Evolutionary conservation across 2,113 vertebrate genomes (phyloP).

Genomic region (Mellivora capensis): DNA sequence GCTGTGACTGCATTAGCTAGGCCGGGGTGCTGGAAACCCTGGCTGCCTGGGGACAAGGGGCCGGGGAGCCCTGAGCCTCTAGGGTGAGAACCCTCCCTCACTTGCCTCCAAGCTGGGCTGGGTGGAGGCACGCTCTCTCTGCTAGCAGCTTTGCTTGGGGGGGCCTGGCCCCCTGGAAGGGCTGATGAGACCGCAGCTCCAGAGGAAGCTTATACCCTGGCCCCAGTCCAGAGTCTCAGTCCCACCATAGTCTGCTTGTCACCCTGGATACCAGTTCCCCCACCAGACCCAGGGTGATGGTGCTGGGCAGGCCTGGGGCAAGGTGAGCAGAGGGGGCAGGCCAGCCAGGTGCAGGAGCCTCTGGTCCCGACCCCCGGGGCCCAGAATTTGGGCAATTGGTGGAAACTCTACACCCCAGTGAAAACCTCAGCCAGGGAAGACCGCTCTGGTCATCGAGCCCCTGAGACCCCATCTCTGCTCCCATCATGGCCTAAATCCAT

Average conservation of each 20-base stretch:
- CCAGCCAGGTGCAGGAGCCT: background rate
- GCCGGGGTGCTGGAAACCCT: background rate
- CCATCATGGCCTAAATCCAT: accelerated
- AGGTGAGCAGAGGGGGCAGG: accelerated
- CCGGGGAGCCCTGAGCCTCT: background rate
- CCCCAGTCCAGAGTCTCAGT: background rate
- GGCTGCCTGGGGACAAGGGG: background rate
- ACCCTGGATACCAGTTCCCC: background rate
- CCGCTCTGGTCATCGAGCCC: too few species aligned
- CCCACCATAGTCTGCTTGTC: background rate
- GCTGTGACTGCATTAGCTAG: background rate
- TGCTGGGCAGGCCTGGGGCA: too few species aligned
- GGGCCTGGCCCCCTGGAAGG: background rate
- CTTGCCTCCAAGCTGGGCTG: background rate
- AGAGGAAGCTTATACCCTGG: too few species aligned
- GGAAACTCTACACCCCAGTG: background rate
- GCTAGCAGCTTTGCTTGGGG: background rate
- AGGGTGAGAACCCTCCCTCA: background rate
- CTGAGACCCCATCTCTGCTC: background rate
- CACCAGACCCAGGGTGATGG: background rate
- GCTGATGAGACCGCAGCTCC: accelerated
- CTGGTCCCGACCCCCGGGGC: background rate
- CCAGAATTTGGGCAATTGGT: accelerated
- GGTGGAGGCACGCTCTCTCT: accelerated
- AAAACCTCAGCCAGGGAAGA: background rate